Conservation (phyloP, 2,797 vertebrate species). For the Molothrus ater region DNA sequence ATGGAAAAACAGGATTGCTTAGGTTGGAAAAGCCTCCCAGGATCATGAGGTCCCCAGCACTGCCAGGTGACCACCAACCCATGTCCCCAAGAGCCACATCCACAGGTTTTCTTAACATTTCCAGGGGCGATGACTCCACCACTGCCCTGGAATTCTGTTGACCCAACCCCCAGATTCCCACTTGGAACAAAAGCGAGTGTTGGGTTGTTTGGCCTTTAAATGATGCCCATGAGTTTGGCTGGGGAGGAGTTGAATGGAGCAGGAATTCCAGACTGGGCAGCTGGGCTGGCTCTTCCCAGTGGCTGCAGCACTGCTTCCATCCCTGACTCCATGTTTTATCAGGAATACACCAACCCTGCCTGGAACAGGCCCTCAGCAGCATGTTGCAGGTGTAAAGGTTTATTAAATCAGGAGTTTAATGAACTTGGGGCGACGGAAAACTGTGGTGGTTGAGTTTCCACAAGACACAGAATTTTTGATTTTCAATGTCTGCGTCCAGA, state of each 20-base stretch:
- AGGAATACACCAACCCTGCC: background rate
- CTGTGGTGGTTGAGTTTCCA: background rate
- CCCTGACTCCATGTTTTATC: rapidly evolving
- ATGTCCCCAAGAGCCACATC: background rate
- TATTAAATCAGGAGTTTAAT: background rate
- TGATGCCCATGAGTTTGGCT: background rate
- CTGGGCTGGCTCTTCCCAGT: background rate
- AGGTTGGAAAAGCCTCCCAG: background rate
- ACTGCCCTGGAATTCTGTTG: background rate
- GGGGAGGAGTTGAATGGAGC: background rate
- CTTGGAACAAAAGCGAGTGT: rapidly evolving
- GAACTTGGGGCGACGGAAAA: rapidly evolving
- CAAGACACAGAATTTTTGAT: background rate
- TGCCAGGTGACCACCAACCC: background rate
- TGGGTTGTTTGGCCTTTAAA: background rate
- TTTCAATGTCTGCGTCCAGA: background rate
- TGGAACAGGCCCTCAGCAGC: background rate
- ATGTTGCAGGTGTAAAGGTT: background rate
- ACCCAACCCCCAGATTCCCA: background rate
- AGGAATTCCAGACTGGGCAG: background rate
- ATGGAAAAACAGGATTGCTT: background rate
- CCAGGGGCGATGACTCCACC: background rate
- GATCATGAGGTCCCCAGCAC: background rate
- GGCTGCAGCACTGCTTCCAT: background rate
- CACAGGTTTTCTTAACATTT: background rate